These are phyloP conservation scores for Eulemur coronatus DNA, from an alignment of 2,797 vertebrate genomes.

Conservation along the genomic window DNA sequence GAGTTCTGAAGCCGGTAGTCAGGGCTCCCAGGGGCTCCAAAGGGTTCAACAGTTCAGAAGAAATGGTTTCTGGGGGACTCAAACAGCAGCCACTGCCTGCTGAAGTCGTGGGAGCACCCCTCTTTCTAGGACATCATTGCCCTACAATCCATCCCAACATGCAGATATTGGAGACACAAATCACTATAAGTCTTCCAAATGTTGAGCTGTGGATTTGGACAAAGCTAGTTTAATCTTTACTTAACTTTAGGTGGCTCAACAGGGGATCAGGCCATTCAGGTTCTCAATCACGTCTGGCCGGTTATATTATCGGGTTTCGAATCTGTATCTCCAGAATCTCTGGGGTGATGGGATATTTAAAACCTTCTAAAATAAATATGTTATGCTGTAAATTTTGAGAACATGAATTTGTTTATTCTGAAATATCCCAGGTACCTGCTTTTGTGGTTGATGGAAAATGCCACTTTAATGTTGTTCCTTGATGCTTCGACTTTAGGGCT, in stretches of 20 bases:
- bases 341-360: not conserved
- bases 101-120: not conserved
- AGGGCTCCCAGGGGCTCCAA: not conserved
- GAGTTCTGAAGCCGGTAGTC: not conserved
- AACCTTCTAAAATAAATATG: constrained; percentile 35
- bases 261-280: constrained; percentile 45
- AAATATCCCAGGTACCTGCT: not conserved
- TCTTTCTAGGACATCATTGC: not conserved
- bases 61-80: not conserved
- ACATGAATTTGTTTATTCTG: not conserved
- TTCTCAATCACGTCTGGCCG: constrained; percentile 37
- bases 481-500: not conserved
- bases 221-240: not conserved
- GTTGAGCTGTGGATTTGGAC: not conserved
- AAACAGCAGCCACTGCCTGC: not conserved
- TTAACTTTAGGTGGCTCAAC: not conserved
- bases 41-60: not conserved
- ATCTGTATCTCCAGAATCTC: constrained; percentile 64
- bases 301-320: constrained; percentile 47
- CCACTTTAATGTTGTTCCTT: not conserved
- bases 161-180: not conserved
- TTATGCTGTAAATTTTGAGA: not conserved
- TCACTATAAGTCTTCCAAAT: not conserved
- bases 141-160: not conserved
- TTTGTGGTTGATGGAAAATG: not conserved